A percentile compares a stretch with the other conserved stretches of the same genome.
These are phyloP conservation scores for Gymnosoma rotundatum DNA, from an alignment of 2,888 invertebrate genomes.

Conservation along the genomic window DNA sequence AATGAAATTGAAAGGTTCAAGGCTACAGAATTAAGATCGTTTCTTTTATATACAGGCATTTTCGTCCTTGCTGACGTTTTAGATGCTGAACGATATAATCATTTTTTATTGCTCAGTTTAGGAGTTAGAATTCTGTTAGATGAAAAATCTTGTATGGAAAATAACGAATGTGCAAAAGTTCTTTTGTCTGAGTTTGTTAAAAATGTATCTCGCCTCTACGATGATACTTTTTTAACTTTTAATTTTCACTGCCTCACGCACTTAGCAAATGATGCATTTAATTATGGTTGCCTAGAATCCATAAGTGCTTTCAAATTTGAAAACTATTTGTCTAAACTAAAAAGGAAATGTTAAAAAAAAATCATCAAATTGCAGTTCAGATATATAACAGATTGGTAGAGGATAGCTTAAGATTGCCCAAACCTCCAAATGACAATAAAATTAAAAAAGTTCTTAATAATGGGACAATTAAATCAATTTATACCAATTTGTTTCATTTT, in stretches of 20 bases:
- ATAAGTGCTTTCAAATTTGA: slow-evolving; percentile 55
- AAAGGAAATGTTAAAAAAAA: slow-evolving; percentile 31
- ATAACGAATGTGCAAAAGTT: slow-evolving; percentile 50
- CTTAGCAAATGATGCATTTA: slow-evolving; percentile 42
- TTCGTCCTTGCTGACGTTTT: slow-evolving; percentile 46
- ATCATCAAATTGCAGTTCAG: slow-evolving; percentile 6
- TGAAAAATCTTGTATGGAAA: slow-evolving; percentile 35
- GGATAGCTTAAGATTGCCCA: slow-evolving; percentile 6
- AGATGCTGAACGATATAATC: slow-evolving; percentile 34
- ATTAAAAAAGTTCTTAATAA: slow-evolving; percentile 19
- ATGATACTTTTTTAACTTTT: slow-evolving; percentile 44
- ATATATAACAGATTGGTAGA: slow-evolving; percentile 15
- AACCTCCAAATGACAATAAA: slow-evolving; percentile 16
- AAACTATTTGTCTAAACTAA: slow-evolving; percentile 43
- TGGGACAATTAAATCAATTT: slow-evolving; percentile 36
- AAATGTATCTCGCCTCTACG: slow-evolving; percentile 46
- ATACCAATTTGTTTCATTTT: slow-evolving; percentile 18
- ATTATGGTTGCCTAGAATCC: slow-evolving; percentile 49
- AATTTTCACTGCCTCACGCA: slow-evolving; percentile 59
- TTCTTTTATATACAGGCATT: slow-evolving; percentile 57
- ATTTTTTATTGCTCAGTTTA: slow-evolving; percentile 53
- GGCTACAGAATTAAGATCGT: slow-evolving; percentile 55
- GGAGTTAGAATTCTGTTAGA: slow-evolving; percentile 46
- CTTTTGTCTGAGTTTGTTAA: slow-evolving; percentile 51
- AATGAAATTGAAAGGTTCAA: slow-evolving; percentile 55